Base-by-base conservation (phyloP, 2,888 invertebrate genomes). In the Iselma pallidipennis region DNA sequence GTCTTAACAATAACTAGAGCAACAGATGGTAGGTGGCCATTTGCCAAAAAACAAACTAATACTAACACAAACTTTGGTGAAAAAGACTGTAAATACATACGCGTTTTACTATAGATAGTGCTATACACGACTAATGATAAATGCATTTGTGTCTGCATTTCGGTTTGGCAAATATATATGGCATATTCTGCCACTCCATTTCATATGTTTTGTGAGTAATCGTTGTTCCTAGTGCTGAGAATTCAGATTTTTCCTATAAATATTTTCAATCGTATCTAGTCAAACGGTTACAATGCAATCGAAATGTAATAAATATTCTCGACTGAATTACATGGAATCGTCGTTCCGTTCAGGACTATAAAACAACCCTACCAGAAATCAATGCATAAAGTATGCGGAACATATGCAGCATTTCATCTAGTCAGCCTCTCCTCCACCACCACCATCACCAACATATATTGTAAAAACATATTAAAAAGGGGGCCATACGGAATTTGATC, bases 361-460 rank as follows among this genome's bases (percentile, higher is more conserved):
- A 67, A 67, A 55, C 65, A 57, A 60, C 63, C 67, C 66, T 54
- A 55, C 58, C 19, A 42, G 67, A 66, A 70, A 71, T 70, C 69
- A 67, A 70, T 69, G 71, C 71, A 71, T 71, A 69, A 70, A 70
- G 62, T 69, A 68, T 67, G 66, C 65, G 67, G 65, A 71, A 68
- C 71, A 70, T 67, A 70, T 66, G 71, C 68, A 66, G 63, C 63
- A 65, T 59, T 65, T 59, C 64, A 45, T 55, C 42, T 26, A 37
- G 37, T 23, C 49, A 16, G 2, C 12, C n/a, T n/a, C n/a, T n/a
- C n/a, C n/a, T n/a, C n/a, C n/a, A n/a, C n/a, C n/a, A n/a, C n/a
- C n/a, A n/a, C n/a, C n/a, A n/a, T n/a, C 14, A 33, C 16, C 16
- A 16, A 1, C 7, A 9, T 37, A 16, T 16, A 7, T 6, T 16